Percentiles rank a stretch among this genome's conserved stretches.
phyloP scores from a whole-genome alignment of 2,113 vertebrate species.

The Camelus dromedarius region DNA sequence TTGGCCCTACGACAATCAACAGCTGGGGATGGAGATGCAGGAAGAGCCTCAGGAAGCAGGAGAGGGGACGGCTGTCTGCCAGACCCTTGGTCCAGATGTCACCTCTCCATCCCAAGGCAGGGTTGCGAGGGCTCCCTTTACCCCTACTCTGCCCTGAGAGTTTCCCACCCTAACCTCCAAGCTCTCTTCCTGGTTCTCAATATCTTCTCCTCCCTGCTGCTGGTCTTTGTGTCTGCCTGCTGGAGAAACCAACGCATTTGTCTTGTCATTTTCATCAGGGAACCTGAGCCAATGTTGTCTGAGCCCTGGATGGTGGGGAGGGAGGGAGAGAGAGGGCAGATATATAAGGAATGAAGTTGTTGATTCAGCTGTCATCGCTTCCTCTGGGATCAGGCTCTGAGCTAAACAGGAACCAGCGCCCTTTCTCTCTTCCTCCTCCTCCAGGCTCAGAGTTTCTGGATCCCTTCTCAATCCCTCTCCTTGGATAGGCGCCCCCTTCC shows the following conservation, averaged over 20 bases:
- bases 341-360: not conserved
- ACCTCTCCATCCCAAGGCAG: not conserved
- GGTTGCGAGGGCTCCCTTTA: not conserved
- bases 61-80: not conserved
- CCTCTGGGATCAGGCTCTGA: not conserved
- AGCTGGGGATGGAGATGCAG: no score
- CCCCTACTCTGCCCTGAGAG: not conserved
- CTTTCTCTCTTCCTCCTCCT: not conserved
- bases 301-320: not conserved
- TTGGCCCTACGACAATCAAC: no score
- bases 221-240: not conserved
- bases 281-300: not conserved
- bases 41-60: fast-evolving
- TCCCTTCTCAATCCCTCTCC: not conserved
- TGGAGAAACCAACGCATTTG: not conserved
- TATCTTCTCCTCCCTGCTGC: not conserved
- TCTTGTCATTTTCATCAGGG: not conserved
- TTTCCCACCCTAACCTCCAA: not conserved
- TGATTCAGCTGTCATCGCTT: constrained; percentile 35
- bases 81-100: not conserved
- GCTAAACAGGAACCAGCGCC: not conserved
- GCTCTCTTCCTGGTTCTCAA: not conserved
- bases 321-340: not conserved
- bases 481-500: fast-evolving
- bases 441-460: not conserved